phyloP scores from a whole-genome alignment of 2,797 vertebrate species.

The Amazona ochrocephala region DNA sequence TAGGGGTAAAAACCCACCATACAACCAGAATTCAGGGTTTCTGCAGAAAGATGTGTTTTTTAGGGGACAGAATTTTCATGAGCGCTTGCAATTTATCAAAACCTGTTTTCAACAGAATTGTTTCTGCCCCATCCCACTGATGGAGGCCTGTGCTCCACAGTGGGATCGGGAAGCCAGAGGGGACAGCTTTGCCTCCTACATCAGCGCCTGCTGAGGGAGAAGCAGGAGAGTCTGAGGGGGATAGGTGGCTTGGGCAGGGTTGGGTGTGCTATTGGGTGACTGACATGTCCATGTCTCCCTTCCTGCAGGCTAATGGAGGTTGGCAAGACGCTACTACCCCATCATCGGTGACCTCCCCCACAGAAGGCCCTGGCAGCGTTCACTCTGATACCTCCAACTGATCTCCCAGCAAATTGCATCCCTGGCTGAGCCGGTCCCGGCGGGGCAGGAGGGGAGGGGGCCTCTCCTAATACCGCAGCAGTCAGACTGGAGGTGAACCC shows the following conservation, averaged over 20 bases:
- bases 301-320: slow-evolving; percentile 91
- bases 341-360: slow-evolving; percentile 98
- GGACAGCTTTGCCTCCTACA: neutral
- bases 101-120: neutral
- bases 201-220: fast-evolving
- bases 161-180: neutral
- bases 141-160: neutral
- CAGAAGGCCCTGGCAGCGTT: slow-evolving; percentile 99
- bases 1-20: neutral
- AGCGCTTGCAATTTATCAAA: neutral
- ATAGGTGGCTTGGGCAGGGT: neutral
- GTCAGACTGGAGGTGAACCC: slow-evolving; percentile 82
- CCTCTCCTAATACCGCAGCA: slow-evolving; percentile 77
- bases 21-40: neutral
- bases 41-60: fast-evolving
- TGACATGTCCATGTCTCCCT: slow-evolving; percentile 60
- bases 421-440: slow-evolving; percentile 76
- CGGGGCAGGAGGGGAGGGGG: slow-evolving; percentile 75
- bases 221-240: fast-evolving
- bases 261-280: fast-evolving
- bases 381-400: slow-evolving; percentile 99
- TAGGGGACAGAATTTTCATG: neutral
- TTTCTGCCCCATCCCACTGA: neutral
- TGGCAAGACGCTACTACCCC: slow-evolving; percentile 99
- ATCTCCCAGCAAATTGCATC: slow-evolving; percentile 84